Percentiles rank a stretch among this genome's conserved stretches.
phyloP scores from a whole-genome alignment of 2,888 invertebrate species.

The Dolichopus griseipennis region DNA sequence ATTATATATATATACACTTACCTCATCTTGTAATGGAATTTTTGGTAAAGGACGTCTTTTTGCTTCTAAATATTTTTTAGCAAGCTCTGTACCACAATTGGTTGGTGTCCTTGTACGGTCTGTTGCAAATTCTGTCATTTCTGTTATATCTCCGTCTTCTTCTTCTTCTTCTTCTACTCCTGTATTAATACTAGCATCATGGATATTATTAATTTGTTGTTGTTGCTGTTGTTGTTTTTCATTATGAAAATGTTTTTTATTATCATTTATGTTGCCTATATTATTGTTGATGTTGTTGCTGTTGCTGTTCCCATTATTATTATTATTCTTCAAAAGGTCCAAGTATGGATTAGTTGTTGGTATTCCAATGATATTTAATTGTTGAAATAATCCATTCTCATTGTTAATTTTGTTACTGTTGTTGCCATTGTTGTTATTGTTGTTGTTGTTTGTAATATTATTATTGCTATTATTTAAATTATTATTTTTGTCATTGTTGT shows the following conservation, averaged over 20 bases:
- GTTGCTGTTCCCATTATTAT: conserved; percentile 2
- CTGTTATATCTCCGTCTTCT: too few relatives aligned
- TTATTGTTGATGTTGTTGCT: background rate
- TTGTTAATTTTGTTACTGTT: conserved; percentile 21
- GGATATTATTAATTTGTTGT: background rate
- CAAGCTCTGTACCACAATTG: conserved; percentile 9
- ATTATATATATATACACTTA: conserved; percentile 19
- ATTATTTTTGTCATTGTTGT: background rate
- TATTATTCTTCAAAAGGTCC: background rate
- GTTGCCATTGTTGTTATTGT: conserved; percentile 12
- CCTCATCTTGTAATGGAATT: conserved; percentile 23
- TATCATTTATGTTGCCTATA: conserved; percentile 9
- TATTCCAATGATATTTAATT: conserved; percentile 29
- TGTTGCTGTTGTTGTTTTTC: background rate
- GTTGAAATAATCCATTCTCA: conserved; percentile 30
- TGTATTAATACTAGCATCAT: background rate
- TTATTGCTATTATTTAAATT: conserved; percentile 14
- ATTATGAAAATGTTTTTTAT: conserved; percentile 9
- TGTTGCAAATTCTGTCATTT: conserved; percentile 2
- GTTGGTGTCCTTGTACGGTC: conserved; percentile 16
- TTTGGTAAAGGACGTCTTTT: conserved; percentile 25
- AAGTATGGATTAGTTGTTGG: conserved; percentile 18
- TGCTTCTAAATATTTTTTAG: conserved; percentile 20
- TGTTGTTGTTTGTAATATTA: background rate
- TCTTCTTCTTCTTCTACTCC: too few relatives aligned